phyloP scores from a whole-genome alignment of 2,797 vertebrate species.

The Chiloscyllium punctatum region DNA sequence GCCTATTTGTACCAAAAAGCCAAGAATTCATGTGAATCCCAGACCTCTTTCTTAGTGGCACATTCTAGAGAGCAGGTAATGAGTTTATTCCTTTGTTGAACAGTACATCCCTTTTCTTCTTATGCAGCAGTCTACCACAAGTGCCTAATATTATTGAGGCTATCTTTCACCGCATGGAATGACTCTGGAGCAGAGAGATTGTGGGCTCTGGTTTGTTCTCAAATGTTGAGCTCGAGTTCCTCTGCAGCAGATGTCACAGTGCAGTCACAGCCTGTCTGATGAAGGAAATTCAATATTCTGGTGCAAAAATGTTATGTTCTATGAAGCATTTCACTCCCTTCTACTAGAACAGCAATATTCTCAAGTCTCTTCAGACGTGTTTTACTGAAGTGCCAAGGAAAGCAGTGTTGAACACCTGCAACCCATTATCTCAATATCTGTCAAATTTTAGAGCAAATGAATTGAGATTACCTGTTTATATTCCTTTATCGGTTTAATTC shows the following conservation, averaged over 20 bases:
- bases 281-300: background rate
- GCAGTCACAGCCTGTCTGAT: background rate
- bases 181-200: background rate
- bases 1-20: background rate
- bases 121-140: background rate
- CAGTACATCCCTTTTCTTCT: background rate
- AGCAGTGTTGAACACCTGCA: background rate
- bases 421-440: background rate
- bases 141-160: background rate
- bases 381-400: background rate
- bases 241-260: background rate
- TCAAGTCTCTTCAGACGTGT: background rate
- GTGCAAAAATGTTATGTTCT: background rate
- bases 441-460: background rate
- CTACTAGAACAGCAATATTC: background rate
- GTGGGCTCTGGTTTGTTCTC: background rate
- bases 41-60: background rate
- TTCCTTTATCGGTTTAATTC: background rate
- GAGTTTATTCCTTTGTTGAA: background rate
- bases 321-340: background rate
- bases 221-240: background rate
- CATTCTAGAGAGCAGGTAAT: background rate
- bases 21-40: background rate
- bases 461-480: background rate
- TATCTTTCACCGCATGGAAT: background rate